Base-by-base conservation (phyloP, 1,140 invertebrate species). In the Ericerus pela region DNA sequence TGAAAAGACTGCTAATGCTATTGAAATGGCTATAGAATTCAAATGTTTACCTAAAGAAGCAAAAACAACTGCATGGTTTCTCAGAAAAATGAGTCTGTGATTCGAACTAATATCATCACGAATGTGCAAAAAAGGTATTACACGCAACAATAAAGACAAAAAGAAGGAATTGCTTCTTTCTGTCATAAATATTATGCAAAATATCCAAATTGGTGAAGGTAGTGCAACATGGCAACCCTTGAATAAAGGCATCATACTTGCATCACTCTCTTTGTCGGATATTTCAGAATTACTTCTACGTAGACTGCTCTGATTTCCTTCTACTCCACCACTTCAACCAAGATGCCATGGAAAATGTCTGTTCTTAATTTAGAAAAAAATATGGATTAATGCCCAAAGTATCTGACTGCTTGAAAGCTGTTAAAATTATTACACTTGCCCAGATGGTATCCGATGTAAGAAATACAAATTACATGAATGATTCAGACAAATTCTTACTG, bases 201-300 rank as follows among this genome's bases (percentile, higher is more conserved):
- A 10, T 8, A 10, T 53, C 2, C 24, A 6, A 29, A 30, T 31
- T 53, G 51, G 29, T 11, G 30, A 36, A 20, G 2, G 3, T 22
- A 16, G 14, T 4, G 3, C 10, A 8, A n/a, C n/a, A n/a, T 54
- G 53, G 53, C 33, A 54, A 37, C 53, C 51, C 8, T 36, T 53
- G 16, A 53, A 57, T 41, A n/a, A 16, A 8, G 33, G 56, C 16
- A 18, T 57, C 11, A 37, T 53, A 2, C 16, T 57, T 16, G 18
- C 51, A 16, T 18, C 30, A 5, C 26, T 38, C 26, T 41, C 26
- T 2, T 20, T 57, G 29, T 36, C 38, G 14, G 51, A 53, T 37
- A 57, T 57, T 53, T 37, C 30, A 28, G 33, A 53, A 20, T 16
- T 37, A 2, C 30, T 54, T 3, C 16, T 54, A 11, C 30, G 14